A percentile compares a stretch with the other conserved stretches of the same genome.
Conservation (phyloP, 2,113 vertebrate genomes). For the Blennius ocellaris region DNA sequence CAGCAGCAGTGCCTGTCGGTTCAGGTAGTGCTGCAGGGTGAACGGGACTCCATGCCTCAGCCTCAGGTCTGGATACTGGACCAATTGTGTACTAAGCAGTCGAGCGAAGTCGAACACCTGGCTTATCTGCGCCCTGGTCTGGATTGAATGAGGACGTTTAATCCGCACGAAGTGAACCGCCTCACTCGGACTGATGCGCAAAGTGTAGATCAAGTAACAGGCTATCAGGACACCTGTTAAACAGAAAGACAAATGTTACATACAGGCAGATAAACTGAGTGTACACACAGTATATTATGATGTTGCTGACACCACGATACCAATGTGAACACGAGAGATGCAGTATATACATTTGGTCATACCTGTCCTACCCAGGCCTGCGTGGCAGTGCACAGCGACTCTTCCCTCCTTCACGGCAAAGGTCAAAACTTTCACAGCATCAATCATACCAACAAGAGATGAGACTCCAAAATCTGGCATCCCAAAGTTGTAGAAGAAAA, state of each 20-base stretch:
- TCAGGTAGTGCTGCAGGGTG: conserved; percentile 82
- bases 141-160: conserved; percentile 84
- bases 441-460: conserved; percentile 79
- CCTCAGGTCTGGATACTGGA: conserved; percentile 78
- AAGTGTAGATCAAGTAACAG: conserved; percentile 85
- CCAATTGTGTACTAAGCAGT: conserved; percentile 78
- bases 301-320: background rate
- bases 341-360: conserved; percentile 1
- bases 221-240: conserved; percentile 85
- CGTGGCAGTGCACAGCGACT: conserved; percentile 87
- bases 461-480: conserved; percentile 86
- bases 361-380: conserved; percentile 87
- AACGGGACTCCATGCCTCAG: conserved; percentile 74
- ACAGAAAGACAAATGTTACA: background rate
- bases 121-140: conserved; percentile 84
- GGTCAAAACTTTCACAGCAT: conserved; percentile 85
- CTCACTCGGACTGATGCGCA: conserved; percentile 83
- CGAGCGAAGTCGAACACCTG: conserved; percentile 86
- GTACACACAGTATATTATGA: background rate
- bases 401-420: conserved; percentile 84
- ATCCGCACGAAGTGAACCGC: conserved; percentile 85
- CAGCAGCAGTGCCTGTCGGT: conserved; percentile 80
- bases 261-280: background rate
- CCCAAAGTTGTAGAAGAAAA: conserved; percentile 88
- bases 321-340: background rate